Base-by-base conservation (phyloP, 2,888 invertebrate species). In the Philereme vetulata region DNA sequence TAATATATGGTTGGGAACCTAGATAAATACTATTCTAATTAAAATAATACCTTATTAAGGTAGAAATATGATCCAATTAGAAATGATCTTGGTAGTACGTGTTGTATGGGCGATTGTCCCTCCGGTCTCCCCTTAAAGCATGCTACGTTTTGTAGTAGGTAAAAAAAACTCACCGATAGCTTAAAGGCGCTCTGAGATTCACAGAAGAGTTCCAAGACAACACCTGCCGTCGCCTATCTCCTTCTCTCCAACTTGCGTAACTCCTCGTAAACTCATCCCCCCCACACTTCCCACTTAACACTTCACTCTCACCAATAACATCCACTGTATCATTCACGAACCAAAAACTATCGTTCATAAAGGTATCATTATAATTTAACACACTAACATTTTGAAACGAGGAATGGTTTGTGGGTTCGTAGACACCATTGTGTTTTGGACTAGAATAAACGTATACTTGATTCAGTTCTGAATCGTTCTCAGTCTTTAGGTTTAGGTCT, bases 171-270 rank as follows among this genome's bases (percentile, higher is more conserved):
- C 71, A 93, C 93, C 93, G 82, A 69, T 93, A 92, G 72, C 90
- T 93, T 36, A 93, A 72, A 10, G 93, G 90, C 46, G 89, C 84
- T 66, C 93, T 80, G 65, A 93, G 78, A 74, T 93, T 93, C 3
- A 86, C 67, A 2, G 91, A 88, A 7, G 77, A 71, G 9, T 75
- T 78, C 62, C 88, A 80, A n/a, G 81, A 70, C 60, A 79, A 68
- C 33, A 65, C 60, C 49, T 61, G 67, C 49, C 80, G 77, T 47
- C 86, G 75, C 66, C 84, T 86, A 61, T 88, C 90, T 0, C 89
- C 88, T 61, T 90, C 89, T 4, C 85, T 81, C 87, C 86, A 88
- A 57, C 93, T 91, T 45, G 86, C 90, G 66, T 91, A 92, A 72
- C 90, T 93, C 69, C 86, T 78, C 47, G 80, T 69, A 48, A 81